Base-by-base conservation (phyloP, 2,888 invertebrate species). In the Theretra japonica region DNA sequence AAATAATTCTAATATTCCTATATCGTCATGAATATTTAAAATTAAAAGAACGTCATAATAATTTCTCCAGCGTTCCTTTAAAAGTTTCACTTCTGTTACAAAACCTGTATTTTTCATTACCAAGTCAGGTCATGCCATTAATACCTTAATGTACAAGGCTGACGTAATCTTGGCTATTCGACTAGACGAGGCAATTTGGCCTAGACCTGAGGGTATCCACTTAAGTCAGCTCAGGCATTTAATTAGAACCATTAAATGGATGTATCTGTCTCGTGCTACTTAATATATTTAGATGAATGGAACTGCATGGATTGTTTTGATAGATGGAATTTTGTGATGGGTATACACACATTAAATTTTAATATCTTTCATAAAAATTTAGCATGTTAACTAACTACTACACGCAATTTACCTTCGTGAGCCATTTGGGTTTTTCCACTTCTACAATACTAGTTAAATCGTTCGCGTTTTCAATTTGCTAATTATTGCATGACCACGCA, bases 171-270 rank as follows among this genome's bases (percentile, higher is more conserved):
- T 41, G 41, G 62, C 62, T 21, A 65, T 65, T 65, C 41, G 62
- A 17, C 15, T 17, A 11, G 62, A 41, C 33, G 41, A 65, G 21
- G 41, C 41, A 70, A 48, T 30, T 21, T 59, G 60, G 60, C 59
- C 59, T 28, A 41, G 48, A 70, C 41, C 70, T 21, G 28, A 53
- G 33, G 57, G 56, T 56, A 74, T 79, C 75, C 76, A 21, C 73
- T 74, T 80, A 77, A 80, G 62, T 77, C 76, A 74, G 74, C 75
- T 80, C 73, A 74, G 73, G 68, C 70, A 68, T 72, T 73, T 75
- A 73, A 74, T 76, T 80, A 79, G 79, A 78, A 78, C 75, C 77
- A 75, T 80, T 79, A 76, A 75, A 75, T 76, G 76, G 76, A 73
- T 74, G 41, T 41, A 65, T 65, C 15, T 65, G 41, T 65, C 62